Evolutionary conservation across 2,113 vertebrate genomes (phyloP).

Genomic region (Planiliza haematocheilus): DNA sequence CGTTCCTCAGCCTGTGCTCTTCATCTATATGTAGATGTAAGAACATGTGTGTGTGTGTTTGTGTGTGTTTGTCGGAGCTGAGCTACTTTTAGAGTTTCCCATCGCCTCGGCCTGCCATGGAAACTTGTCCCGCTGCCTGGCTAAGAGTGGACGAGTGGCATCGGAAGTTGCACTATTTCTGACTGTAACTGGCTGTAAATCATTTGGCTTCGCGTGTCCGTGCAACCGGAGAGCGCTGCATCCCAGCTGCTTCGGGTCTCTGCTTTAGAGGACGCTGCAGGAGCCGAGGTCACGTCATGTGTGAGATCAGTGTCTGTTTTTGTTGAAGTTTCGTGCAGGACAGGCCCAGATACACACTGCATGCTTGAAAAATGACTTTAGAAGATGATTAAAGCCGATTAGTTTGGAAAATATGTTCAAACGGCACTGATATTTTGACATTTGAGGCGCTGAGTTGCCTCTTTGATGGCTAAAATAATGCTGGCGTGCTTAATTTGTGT

Average conservation of each 20-base stretch:
- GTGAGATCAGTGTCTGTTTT: constrained; percentile 21
- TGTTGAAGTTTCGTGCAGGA: neutral
- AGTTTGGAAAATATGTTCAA: no score
- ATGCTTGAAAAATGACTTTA: no score
- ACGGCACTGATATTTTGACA: no score
- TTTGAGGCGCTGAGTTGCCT: neutral
- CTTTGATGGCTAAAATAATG: constrained; percentile 12
- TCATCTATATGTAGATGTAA: neutral
- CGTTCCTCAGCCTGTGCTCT: neutral
- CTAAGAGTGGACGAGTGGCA: constrained; percentile 21
- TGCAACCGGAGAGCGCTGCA: constrained; percentile 40
- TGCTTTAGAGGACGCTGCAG: neutral
- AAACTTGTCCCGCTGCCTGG: constrained; percentile 41
- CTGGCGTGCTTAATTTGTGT: neutral
- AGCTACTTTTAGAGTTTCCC: constrained; percentile 68
- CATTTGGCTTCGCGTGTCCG: constrained; percentile 32
- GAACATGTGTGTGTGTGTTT: neutral
- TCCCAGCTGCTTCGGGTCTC: constrained; percentile 25
- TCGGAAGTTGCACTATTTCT: constrained; percentile 65
- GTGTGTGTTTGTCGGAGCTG: constrained; percentile 22
- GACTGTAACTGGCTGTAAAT: constrained; percentile 59
- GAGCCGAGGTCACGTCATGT: constrained; percentile 22
- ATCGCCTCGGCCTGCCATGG: constrained; percentile 17
- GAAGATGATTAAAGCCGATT: no score
- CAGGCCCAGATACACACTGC: neutral